These are phyloP conservation scores for Rhopalosiphum maidis DNA, from an alignment of 1,140 invertebrate species.

Conservation along the genomic window DNA sequence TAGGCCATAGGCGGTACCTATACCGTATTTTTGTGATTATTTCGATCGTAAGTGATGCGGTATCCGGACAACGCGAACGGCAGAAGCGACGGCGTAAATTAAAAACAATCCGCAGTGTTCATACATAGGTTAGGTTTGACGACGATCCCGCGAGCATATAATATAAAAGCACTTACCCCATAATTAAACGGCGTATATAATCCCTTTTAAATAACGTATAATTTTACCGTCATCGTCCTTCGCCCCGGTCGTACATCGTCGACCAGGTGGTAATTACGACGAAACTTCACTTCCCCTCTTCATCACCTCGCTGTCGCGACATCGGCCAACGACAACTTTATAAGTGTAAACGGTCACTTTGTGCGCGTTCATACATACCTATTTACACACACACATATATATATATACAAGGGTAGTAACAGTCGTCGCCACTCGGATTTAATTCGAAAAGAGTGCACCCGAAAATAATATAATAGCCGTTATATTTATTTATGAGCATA, in stretches of 20 bases:
- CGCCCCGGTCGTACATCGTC: background rate
- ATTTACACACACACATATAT: background rate
- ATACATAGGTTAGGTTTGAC: background rate
- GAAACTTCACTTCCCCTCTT: background rate
- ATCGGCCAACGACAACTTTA: background rate
- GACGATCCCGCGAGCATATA: background rate
- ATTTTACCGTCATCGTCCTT: background rate
- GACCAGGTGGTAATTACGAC: background rate
- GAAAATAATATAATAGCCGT: background rate
- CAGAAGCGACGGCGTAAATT: background rate
- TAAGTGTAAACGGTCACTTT: background rate
- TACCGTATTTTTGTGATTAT: background rate
- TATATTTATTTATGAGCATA: background rate
- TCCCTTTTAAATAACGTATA: slow-evolving; percentile 7
- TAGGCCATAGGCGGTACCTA: background rate
- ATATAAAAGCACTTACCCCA: background rate
- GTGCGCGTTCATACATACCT: background rate
- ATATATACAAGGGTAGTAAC: background rate
- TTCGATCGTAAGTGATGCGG: background rate
- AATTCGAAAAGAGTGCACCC: background rate
- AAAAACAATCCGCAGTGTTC: background rate
- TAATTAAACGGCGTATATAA: background rate
- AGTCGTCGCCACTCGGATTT: background rate
- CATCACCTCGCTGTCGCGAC: too few relatives aligned
- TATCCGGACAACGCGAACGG: background rate